A percentile compares a stretch with the other conserved stretches of the same genome.
These are phyloP conservation scores for Silurus glanis DNA, from an alignment of 2,113 vertebrate genomes.

Conservation along the genomic window DNA sequence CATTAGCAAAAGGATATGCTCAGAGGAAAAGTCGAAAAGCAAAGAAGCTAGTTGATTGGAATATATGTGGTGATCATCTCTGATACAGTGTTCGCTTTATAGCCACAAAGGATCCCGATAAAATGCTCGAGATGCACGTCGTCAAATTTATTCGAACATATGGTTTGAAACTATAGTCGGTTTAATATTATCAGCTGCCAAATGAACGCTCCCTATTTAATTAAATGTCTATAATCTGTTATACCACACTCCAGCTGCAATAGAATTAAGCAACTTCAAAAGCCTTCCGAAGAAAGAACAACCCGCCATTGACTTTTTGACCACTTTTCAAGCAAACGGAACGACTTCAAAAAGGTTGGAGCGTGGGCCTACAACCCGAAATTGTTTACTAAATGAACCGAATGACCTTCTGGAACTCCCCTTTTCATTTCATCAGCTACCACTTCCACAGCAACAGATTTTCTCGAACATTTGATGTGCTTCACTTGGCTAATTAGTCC, in stretches of 20 bases:
- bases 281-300: not conserved
- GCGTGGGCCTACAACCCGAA: constrained; percentile 19
- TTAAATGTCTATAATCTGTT: not conserved
- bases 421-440: constrained; percentile 43
- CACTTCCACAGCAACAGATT: not conserved
- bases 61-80: constrained; percentile 13
- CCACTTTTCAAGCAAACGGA: not conserved
- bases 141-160: constrained; percentile 1
- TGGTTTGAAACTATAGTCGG: not conserved
- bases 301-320: constrained; percentile 36
- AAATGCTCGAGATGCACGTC: not conserved
- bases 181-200: not conserved
- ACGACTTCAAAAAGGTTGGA: constrained; percentile 42
- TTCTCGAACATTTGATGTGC: constrained; percentile 11
- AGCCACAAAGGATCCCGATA: constrained; percentile 6
- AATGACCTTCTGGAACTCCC: constrained; percentile 29
- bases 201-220: not conserved
- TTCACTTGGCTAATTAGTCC: constrained; percentile 43
- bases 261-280: constrained; percentile 23
- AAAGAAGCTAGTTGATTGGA: constrained; percentile 20
- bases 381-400: constrained; percentile 39
- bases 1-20: constrained; percentile 32
- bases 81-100: not conserved
- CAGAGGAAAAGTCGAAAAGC: constrained; percentile 30
- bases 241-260: not conserved